phyloP scores from a whole-genome alignment of 2,797 vertebrate species.

The Cuniculus paca region DNA sequence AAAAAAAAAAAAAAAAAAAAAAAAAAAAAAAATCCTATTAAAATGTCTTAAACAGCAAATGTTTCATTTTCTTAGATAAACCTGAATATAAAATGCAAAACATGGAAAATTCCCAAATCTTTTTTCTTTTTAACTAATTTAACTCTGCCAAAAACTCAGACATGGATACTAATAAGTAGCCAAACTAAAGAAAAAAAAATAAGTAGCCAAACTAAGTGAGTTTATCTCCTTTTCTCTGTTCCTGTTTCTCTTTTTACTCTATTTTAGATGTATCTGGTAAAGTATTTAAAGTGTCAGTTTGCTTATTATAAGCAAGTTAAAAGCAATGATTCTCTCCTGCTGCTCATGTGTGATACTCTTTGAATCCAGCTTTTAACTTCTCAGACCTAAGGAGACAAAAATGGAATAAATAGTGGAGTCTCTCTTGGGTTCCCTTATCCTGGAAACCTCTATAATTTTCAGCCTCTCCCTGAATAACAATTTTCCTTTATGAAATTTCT shows the following conservation, averaged over 20 bases:
- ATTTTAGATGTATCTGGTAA: not conserved
- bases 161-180: not conserved
- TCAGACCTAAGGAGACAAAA: not conserved
- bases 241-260: not conserved
- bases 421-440: not conserved
- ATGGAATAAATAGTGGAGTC: not conserved
- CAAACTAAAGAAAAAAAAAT: slow-evolving; percentile 20
- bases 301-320: not conserved
- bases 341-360: not conserved
- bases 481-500: not conserved
- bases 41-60: slow-evolving; percentile 35
- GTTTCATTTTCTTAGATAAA: not conserved
- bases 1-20: too few relatives aligned
- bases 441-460: not conserved
- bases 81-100: not conserved
- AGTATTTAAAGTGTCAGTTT: not conserved
- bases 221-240: not conserved
- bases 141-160: not conserved
- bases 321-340: slow-evolving; percentile 3
- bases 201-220: not conserved
- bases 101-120: not conserved
- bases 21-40: too few relatives aligned
- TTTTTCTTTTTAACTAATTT: not conserved
- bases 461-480: slow-evolving; percentile 47
- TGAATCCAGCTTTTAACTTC: slow-evolving; percentile 29